phyloP scores from a whole-genome alignment of 2,888 invertebrate genomes.

The Drosophila cognata region DNA sequence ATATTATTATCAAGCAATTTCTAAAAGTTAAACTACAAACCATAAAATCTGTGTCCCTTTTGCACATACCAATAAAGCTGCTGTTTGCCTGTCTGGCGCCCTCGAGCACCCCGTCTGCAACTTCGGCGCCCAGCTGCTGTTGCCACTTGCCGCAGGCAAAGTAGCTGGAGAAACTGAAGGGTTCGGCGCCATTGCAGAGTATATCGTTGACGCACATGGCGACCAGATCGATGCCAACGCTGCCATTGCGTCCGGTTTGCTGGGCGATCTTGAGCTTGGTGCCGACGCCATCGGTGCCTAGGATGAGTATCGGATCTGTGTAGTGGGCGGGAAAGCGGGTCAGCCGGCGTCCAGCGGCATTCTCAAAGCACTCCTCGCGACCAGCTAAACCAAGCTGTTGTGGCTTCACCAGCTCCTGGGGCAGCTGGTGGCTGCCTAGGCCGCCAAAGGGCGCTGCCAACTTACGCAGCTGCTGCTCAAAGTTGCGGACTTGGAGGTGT shows the following conservation, averaged over 20 bases:
- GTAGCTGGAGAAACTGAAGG: conserved; percentile 98
- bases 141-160: conserved; percentile 94
- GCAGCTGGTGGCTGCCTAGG: conserved; percentile 35
- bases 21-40: too few relatives aligned
- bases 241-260: conserved; percentile 89
- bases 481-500: conserved; percentile 88
- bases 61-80: conserved; percentile 91
- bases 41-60: not conserved
- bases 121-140: conserved; percentile 87
- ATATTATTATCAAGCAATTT: too few relatives aligned
- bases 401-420: conserved; percentile 47
- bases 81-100: conserved; percentile 94
- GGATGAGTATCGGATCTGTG: conserved; percentile 93
- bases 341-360: conserved; percentile 80
- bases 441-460: conserved; percentile 80
- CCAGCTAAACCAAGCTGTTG: conserved; percentile 24
- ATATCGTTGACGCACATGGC: conserved; percentile 99
- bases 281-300: conserved; percentile 99
- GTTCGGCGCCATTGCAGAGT: conserved; percentile 97
- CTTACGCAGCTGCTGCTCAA: conserved; percentile 88
- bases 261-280: conserved; percentile 98
- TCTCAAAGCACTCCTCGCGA: conserved; percentile 73
- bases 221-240: conserved; percentile 97
- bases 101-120: conserved; percentile 88
- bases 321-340: conserved; percentile 83